Conservation (phyloP, 2,797 vertebrate species). For the Mus minutoides region DNA sequence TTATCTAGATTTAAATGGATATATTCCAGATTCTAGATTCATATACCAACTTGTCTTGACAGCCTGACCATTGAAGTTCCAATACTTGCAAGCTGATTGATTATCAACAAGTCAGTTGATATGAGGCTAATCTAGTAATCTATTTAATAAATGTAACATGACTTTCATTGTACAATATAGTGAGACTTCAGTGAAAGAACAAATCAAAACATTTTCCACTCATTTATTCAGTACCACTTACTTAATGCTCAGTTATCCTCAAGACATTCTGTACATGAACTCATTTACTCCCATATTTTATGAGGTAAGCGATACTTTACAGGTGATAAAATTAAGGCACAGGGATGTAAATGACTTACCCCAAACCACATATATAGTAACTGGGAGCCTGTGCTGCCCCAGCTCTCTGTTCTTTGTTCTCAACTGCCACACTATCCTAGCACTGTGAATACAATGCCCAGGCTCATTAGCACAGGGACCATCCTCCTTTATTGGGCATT, state of each 20-base stretch:
- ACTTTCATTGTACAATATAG: background rate
- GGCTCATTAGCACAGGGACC: background rate
- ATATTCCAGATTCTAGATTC: background rate
- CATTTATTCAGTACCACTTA: background rate
- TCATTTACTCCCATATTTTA: background rate
- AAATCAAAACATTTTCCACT: background rate
- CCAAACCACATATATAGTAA: background rate
- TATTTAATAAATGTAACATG: background rate
- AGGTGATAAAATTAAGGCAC: background rate
- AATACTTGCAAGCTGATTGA: background rate
- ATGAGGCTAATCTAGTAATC: background rate
- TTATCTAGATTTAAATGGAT: background rate
- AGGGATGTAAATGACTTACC: background rate
- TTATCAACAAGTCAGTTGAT: background rate
- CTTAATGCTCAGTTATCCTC: background rate
- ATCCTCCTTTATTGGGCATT: background rate
- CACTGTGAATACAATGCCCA: background rate
- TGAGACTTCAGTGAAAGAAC: background rate
- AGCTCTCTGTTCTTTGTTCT: background rate
- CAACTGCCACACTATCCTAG: rapidly evolving
- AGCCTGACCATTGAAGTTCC: background rate
- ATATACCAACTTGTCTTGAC: background rate
- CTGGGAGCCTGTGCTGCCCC: background rate
- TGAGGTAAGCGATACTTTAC: background rate
- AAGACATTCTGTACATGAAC: background rate